Evolutionary conservation across 2,888 invertebrate species (phyloP), one percentile per base, ranked within the genome.

Genomic region (Germaria angustata): DNA sequence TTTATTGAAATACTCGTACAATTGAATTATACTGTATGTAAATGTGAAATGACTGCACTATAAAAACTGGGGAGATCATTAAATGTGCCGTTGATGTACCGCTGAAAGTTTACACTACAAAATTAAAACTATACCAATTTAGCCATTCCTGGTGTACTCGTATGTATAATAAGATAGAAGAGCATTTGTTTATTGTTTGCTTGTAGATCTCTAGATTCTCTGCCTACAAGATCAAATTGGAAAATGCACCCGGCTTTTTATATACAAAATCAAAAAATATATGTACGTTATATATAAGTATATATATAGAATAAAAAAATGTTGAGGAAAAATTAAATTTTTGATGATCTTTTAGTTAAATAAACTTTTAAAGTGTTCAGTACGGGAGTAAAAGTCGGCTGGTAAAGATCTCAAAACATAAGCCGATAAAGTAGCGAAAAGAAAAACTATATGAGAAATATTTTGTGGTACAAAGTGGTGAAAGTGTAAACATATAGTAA

Each of bases 171-270:
- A 8, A 1, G 2, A n/a, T 13, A 17, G 44, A 46, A 66, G 8
- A 24, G 13, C 32, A 15, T 44, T 24, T 17, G 17, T 55, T 53
- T 17, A 46, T 11, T 24, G 22, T 66, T 51, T 71, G 55, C 13
- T 39, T 63, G 8, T 41, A 39, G 8, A 55, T 20, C 13, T 36
- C 20, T 39, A 28, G 4, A n/a, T n/a, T n/a, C n/a, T 49, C 41
- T 49, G 32, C 17, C 41, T 65, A 24, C 51, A 34, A 22, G 2
- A 34, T 57, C 22, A 20, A 4, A 78, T 65, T 55, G 66, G 81
- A 78, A 75, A 82, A 61, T 82, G 79, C 82, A 82, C 75, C 82
- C 82, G 82, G 79, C 71, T 65, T 68, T 51, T 75, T 20, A 59
- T 36, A 34, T 51, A 46, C 15, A 28, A n/a, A n/a, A n/a, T 22